Base-by-base conservation (phyloP, 2,888 invertebrate genomes). In the Bellardia bayeri region DNA sequence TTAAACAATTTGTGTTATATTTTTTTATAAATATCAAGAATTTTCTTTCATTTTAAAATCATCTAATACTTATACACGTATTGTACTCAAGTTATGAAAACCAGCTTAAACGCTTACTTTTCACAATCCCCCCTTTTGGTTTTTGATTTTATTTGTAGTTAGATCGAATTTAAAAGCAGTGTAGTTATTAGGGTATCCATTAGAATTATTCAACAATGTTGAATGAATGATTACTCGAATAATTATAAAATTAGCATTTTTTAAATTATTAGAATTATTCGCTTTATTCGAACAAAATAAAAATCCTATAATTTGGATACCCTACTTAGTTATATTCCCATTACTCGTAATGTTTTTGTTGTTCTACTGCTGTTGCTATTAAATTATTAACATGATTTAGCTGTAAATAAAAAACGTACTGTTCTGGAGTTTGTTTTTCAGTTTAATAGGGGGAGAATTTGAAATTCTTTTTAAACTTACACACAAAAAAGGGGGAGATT, bases 341-440 rank as follows among this genome's bases (percentile, higher is more conserved):
- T 66, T 40, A 4, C 16, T 42, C 23, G 56, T 56, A 5, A 6
- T 37, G 37, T 37, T 11, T 16, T 30, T 14, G 13, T 51, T 45
- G 33, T 33, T 33, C 8, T 66, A 16, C 23, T 49, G 79, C 33
- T n/a, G 7, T 14, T 66, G 23, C 56, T 56, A 2, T 49, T 8
- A n/a, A 69, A 33, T 64, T 13, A 74, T 54, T 54, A 42, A 33
- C 45, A 23, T 56, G 78, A 56, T 78, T 68, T 78, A 54, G 56
- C 40, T 33, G 42, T 40, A 54, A 4, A 78, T 66, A 54, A 37
- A 2, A 45, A 51, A 33, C 45, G 14, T 61, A 61, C 23, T 30
- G 11, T 61, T n/a, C 45, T 49, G 37, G 16, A 45, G 7, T 40
- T 23, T 6, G 9, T 16, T 16, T 56, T 4, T 4, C 16, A 3